Evolutionary conservation across 2,888 invertebrate genomes (phyloP), one percentile per base, ranked within the genome.

Genomic region (Chaetogeoica ovagalla): DNA sequence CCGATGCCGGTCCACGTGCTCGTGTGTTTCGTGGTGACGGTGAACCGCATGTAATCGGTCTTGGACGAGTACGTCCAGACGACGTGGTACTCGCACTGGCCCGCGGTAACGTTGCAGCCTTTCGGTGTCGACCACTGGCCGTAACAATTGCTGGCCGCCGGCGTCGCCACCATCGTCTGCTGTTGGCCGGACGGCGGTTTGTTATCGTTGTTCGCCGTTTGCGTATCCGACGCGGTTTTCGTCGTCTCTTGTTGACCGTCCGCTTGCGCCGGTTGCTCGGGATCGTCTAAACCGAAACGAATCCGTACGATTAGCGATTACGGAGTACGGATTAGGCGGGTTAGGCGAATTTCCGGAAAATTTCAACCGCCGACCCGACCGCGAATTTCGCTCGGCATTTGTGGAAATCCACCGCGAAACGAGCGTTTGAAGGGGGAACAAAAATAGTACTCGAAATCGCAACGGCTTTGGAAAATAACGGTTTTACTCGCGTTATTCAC

Each of bases 1-100:
- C 92, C 96, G 82, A 96, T 94, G 0, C 96, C 96, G 0, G 96
- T 96, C 96, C 96, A 96, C 13, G 90, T 89, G 83, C 93, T 91
- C 1, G 91, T 91, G 84, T 94, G 89, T 59, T 89, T 91, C 0
- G 95, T 95, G 65, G 90, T 90, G 71, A 96, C 91, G 0, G 92
- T 93, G 87, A 96, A 96, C 68, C 89, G 88, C 82, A 96, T 91
- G 81, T 91, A 91, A 85, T 95, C 95, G 85, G 90, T 90, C 83
- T 88, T 88, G 73, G 88, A 88, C 68, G 87, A 85, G 84, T 94
- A 94, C 85, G 92, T 91, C 96, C 96, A 96, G 70, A 89, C 88
- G 6, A 93, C 94, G 81, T 90, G 90, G 86, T 94, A 96, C 84
- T 94, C 93, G 86, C 96, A 96, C 74, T 90, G 90, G 84, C 89